Base-by-base conservation (phyloP, 2,113 vertebrate genomes). In the Myocastor coypus region DNA sequence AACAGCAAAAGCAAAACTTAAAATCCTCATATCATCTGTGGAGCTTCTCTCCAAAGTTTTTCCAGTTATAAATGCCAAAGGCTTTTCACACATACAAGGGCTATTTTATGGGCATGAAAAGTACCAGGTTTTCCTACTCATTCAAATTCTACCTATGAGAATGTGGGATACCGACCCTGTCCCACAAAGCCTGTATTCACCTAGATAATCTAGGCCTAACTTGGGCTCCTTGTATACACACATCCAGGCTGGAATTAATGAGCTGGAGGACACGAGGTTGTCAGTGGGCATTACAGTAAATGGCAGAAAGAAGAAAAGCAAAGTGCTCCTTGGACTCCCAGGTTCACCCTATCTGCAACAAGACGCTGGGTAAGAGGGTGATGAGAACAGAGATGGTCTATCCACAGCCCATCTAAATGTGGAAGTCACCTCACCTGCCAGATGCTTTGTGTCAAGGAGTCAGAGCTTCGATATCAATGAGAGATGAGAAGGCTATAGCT, bases 101-200 rank as follows among this genome's bases (percentile, higher is more conserved):
- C 50, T 89, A 46, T 46, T 71, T 52, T 64, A 28, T n/a, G 57
- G 42, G 71, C 84, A 63, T 52, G 80, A 84, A 71, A 96, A 95
- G 20, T 24, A 2, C 24, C 92, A 55, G 34, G 30, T 61, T 93
- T 50, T 73, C 37, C n/a, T 64, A 57, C 5, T 81, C 42, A 64
- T 32, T 50, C 52, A 5, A 34, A 52, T 77, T 55, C 28, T 40
- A 86, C 24, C 9, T 30, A 69, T 24, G 4, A 16, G 16, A 89
- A 83, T 10, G 55, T 69, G 14, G 8, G 4, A 22, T 30, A 59
- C n/a, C 34, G 75, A 63, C 73, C 17, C 2, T 26, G 63, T 1
- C 32, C 16, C 17, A 14, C 37, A 26, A 37, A 50, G 69, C 20
- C 24, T 4, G 3, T 1, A 1, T 28, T 40, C 63, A 78, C n/a